phyloP scores from a whole-genome alignment of 2,113 vertebrate species.

The Sylvietta virens region DNA sequence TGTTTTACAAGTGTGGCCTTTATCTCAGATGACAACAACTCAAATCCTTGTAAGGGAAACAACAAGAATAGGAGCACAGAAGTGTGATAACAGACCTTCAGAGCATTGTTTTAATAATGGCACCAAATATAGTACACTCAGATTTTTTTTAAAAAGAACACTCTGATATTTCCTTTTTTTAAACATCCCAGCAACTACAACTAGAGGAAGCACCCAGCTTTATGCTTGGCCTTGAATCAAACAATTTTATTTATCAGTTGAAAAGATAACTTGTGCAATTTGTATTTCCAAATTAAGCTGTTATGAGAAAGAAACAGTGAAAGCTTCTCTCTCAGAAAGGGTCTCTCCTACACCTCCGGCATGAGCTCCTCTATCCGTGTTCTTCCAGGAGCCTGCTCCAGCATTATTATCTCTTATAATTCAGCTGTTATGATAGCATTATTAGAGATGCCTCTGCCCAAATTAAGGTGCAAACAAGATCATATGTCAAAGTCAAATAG shows the following conservation, averaged over 20 bases:
- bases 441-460: background rate
- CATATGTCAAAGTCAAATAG: background rate
- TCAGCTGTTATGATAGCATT: background rate
- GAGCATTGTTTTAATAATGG: background rate
- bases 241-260: background rate
- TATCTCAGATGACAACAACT: background rate
- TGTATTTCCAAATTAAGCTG: background rate
- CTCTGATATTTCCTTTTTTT: background rate
- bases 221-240: background rate
- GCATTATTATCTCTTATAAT: no score
- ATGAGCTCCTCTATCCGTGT: background rate
- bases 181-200: background rate
- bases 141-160: background rate
- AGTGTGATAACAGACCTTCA: background rate
- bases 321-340: background rate
- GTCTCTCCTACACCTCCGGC: background rate
- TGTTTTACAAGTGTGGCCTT: background rate
- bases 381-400: background rate
- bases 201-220: background rate
- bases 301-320: background rate
- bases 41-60: background rate
- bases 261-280: background rate
- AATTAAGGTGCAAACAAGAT: background rate
- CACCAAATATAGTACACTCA: background rate
- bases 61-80: background rate